These are phyloP conservation scores for Hedychridium roseum DNA, from an alignment of 2,888 invertebrate species.

Conservation along the genomic window DNA sequence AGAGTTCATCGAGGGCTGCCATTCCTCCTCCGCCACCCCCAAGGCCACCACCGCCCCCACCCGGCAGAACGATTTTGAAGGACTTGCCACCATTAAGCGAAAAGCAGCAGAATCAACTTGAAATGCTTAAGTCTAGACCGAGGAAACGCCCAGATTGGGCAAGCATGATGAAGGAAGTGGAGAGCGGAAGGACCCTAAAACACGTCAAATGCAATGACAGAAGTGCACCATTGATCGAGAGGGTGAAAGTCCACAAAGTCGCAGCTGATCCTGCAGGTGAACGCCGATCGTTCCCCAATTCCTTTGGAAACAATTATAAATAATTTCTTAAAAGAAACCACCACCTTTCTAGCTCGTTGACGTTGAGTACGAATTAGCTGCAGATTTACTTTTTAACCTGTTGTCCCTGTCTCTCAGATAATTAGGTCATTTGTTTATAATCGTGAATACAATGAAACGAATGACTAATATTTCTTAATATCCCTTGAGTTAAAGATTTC, in stretches of 20 bases:
- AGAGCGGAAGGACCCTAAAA: conserved; percentile 78
- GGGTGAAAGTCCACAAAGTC: conserved; percentile 60
- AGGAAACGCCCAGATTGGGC: conserved; percentile 88
- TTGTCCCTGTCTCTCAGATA: too few species aligned
- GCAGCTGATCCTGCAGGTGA: conserved; percentile 57
- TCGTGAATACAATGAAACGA: too few species aligned
- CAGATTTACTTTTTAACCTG: too few species aligned
- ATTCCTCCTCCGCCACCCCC: conserved; percentile 72
- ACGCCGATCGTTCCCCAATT: conserved; percentile 28
- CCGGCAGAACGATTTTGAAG: conserved; percentile 64
- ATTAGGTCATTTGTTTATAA: too few species aligned
- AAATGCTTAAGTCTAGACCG: conserved; percentile 78
- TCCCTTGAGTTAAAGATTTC: too few species aligned
- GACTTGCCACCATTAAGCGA: conserved; percentile 66
- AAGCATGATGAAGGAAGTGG: conserved; percentile 91
- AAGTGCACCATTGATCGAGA: conserved; percentile 61
- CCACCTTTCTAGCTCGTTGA: conserved; percentile 13
- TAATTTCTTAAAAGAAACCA: conserved; percentile 8
- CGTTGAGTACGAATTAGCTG: too few species aligned
- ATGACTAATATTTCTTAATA: too few species aligned
- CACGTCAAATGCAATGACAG: conserved; percentile 88
- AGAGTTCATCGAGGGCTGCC: conserved; percentile 59
- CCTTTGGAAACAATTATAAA: neutral
- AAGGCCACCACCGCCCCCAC: conserved; percentile 74
- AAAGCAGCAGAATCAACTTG: conserved; percentile 73